Base-by-base conservation (phyloP, 1,140 invertebrate genomes). In the Dinothrombium tinctorium region DNA sequence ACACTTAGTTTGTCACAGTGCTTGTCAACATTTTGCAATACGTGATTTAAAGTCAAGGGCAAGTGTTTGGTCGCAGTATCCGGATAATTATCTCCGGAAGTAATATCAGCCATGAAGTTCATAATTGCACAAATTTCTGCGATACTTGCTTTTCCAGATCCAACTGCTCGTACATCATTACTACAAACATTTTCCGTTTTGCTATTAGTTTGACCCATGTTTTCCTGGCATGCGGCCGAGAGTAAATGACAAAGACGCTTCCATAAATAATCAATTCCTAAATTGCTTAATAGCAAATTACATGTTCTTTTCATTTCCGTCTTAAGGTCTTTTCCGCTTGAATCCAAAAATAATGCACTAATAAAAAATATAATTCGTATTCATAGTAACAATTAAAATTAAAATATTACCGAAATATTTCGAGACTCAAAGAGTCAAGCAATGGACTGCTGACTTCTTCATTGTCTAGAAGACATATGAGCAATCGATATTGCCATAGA, bases 401-500 rank as follows among this genome's bases (percentile, higher is more conserved):
- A 50, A n/a, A 58, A 38, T 22, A 38, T 46, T 57, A 74, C 63
- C 79, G 69, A 56, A 89, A 79, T 37, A 89, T 72, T 55, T 87
- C 76, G 44, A 77, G 69, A 6, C 89, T 63, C 42, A 86, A 74
- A 56, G 76, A 73, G 52, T 87, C 80, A 37, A 89, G 56, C 47
- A 90, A 81, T 8, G 73, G 67, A 33, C 72, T 71, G 9, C 80
- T 79, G 41, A 90, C 79, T 58, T 89, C 82, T 28, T 74, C 72
- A 57, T 86, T 81, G 55, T 92, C 84, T 19, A 90, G 60, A 23
- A 92, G 60, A 26, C 80, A 84, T 6, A 83, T 72, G 42, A 92
- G 60, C 37, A 90, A 70, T 47, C 78, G 66, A 55, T 84, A 90
- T 4, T 80, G 75, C 54, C 72, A 73, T 20, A 84, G 58, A 54